Percentiles rank a stretch among this genome's conserved stretches.
Conservation (phyloP, 2,888 invertebrate species). For the Euproctis similis region DNA sequence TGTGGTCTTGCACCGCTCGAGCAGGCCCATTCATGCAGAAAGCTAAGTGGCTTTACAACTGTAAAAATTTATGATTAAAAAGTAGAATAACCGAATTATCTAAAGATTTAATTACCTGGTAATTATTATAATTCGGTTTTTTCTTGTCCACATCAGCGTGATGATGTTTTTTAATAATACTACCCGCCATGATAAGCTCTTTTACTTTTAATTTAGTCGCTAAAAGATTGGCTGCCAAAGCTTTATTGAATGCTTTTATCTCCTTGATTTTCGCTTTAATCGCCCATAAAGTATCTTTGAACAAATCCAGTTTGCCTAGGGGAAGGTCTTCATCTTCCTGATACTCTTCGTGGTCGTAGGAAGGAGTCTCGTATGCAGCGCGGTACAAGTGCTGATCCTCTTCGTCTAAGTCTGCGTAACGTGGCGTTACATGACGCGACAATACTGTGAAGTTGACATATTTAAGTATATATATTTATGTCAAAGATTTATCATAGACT, state of each 20-base stretch:
- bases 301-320: slow-evolving; percentile 49
- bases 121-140: slow-evolving; percentile 38
- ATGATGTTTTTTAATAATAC: slow-evolving; percentile 45
- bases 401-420: slow-evolving; percentile 49
- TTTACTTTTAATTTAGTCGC: slow-evolving; percentile 56
- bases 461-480: background rate
- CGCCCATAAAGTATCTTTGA: slow-evolving; percentile 60
- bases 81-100: too few species aligned
- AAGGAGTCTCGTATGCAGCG: slow-evolving; percentile 55
- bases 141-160: slow-evolving; percentile 37
- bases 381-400: slow-evolving; percentile 57
- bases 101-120: too few species aligned
- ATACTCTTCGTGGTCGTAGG: slow-evolving; percentile 47
- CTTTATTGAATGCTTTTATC: slow-evolving; percentile 56
- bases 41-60: too few species aligned
- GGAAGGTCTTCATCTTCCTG: slow-evolving; percentile 40
- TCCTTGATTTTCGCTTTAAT: slow-evolving; percentile 58
- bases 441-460: slow-evolving; percentile 22
- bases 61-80: too few species aligned
- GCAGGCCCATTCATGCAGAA: too few species aligned
- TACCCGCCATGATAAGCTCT: slow-evolving; percentile 40
- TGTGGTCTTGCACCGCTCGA: too few species aligned
- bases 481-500: too few species aligned
- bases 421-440: slow-evolving; percentile 37
- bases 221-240: slow-evolving; percentile 53